phyloP scores from a whole-genome alignment of 2,888 invertebrate genomes.

The Pristionchus entomophagus region DNA sequence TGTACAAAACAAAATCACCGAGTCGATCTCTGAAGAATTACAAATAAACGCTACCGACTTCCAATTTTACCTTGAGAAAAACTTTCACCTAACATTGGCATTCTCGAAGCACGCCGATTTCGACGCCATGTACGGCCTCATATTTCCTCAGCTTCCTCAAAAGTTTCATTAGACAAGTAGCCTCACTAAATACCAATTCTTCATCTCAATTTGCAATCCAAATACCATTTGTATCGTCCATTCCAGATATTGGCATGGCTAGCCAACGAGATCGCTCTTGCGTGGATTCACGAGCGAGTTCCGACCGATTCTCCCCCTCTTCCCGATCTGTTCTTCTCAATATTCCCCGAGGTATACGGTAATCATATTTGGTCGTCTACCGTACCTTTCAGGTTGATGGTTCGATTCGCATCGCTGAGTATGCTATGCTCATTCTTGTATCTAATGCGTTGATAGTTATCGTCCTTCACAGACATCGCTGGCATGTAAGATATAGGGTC shows the following conservation, averaged over 20 bases:
- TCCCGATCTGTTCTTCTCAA: conserved; percentile 72
- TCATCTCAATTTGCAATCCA: not conserved
- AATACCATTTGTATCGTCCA: not conserved
- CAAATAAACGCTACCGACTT: no score
- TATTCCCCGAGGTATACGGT: conserved; percentile 66
- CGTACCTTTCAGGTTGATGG: conserved; percentile 56
- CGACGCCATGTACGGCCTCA: no score
- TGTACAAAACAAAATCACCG: no score
- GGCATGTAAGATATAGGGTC: conserved; percentile 63
- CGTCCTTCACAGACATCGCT: conserved; percentile 67
- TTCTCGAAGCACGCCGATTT: no score
- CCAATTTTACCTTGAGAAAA: no score
- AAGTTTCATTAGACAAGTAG: no score
- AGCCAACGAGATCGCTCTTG: conserved; percentile 68
- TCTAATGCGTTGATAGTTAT: conserved; percentile 63
- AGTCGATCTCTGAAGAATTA: no score
- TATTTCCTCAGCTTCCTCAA: no score
- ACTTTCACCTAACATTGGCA: no score
- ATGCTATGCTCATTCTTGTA: conserved; percentile 68
- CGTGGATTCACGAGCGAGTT: conserved; percentile 74
- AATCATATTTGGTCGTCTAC: not conserved
- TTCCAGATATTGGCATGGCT: conserved; percentile 68
- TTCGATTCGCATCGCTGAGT: conserved; percentile 69
- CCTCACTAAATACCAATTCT: no score
- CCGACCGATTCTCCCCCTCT: conserved; percentile 67